Percentiles rank a stretch among this genome's conserved stretches.
Evolutionary conservation across 2,888 invertebrate species (phyloP).

Genomic region (Tyria jacobaeae): DNA sequence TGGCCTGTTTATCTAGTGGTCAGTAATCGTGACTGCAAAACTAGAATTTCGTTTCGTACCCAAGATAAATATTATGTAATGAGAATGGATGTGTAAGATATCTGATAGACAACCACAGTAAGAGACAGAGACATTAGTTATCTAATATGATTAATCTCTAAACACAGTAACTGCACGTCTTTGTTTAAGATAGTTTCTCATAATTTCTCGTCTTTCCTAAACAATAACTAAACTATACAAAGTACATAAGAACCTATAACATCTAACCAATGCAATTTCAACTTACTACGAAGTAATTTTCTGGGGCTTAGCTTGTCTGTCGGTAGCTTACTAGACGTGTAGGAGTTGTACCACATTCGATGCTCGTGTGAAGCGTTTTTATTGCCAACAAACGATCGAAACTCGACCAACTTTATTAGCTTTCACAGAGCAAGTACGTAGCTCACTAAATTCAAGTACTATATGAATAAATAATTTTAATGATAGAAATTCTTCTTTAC

Average conservation of each 20-base stretch:
- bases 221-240: background rate
- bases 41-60: no score
- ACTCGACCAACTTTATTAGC: background rate
- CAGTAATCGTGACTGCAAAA: no score
- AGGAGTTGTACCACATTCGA: conserved; percentile 37
- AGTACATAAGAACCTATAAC: conserved; percentile 12
- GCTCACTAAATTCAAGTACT: no score
- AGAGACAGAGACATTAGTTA: no score
- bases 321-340: conserved; percentile 32
- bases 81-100: no score
- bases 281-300: conserved; percentile 43
- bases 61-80: no score
- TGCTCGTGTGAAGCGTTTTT: conserved; percentile 31
- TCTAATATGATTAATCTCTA: background rate
- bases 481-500: no score
- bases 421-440: background rate
- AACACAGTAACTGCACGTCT: background rate
- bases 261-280: conserved; percentile 47
- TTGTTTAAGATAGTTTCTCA: background rate
- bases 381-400: conserved; percentile 11
- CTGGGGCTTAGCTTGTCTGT: conserved; percentile 46
- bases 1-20: no score
- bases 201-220: background rate
- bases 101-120: no score
- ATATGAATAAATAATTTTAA: no score